These are phyloP conservation scores for Pherbina coryleti DNA, from an alignment of 2,888 invertebrate genomes.

Conservation along the genomic window DNA sequence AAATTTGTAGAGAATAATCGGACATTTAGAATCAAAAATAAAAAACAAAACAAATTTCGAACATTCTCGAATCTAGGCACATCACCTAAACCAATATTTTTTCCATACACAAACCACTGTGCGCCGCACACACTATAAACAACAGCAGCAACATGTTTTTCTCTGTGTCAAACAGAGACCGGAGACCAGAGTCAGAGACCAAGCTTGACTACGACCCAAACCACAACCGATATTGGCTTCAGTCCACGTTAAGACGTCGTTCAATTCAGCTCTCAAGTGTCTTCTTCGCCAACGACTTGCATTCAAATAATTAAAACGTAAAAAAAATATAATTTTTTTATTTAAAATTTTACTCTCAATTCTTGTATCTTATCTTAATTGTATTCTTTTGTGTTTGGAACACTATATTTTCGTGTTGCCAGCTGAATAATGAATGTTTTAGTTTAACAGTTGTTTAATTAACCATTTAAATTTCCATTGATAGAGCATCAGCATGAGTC, in stretches of 20 bases:
- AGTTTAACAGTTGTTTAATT: constrained; percentile 18
- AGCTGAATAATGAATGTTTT: neutral
- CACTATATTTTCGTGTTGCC: neutral
- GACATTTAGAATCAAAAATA: too few relatives aligned
- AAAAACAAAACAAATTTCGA: too few relatives aligned
- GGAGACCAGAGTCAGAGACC: constrained; percentile 6
- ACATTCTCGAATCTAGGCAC: too few relatives aligned
- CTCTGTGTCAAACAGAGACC: neutral
- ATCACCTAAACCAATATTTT: too few relatives aligned
- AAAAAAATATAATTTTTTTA: neutral
- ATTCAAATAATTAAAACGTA: neutral
- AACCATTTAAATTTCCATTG: constrained; percentile 9
- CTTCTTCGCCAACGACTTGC: neutral
- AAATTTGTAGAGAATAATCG: too few relatives aligned
- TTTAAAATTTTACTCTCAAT: neutral
- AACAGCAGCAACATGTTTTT: neutral
- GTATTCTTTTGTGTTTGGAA: neutral
- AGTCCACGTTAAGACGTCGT: constrained; percentile 32
- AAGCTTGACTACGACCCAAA: neutral
- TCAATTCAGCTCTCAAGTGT: neutral
- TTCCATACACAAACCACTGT: neutral
- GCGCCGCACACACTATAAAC: neutral
- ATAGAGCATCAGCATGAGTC: constrained; percentile 47
- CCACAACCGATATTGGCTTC: constrained; percentile 14
- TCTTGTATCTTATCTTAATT: constrained; percentile 6